Conservation (phyloP, 1,140 invertebrate species). For the Drosophila suzukii region DNA sequence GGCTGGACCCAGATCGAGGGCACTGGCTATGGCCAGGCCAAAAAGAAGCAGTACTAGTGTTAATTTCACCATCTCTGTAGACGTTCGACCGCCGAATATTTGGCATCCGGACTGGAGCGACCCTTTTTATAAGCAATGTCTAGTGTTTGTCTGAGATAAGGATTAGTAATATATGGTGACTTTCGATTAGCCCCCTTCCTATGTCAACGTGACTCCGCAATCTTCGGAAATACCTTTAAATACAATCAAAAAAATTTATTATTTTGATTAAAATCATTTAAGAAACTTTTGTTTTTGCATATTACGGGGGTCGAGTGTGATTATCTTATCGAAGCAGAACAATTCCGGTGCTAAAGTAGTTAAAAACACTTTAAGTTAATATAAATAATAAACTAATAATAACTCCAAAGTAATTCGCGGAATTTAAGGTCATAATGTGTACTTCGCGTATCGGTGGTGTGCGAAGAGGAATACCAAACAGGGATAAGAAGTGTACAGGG, state of each 20-base stretch:
- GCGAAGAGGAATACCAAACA: neutral
- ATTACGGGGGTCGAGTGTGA: conserved; percentile 6
- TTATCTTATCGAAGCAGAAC: conserved; percentile 16
- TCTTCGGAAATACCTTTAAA: neutral
- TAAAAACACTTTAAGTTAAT: neutral
- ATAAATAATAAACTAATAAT: neutral
- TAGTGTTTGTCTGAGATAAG: conserved; percentile 28
- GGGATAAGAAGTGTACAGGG: neutral
- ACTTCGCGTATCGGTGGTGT: neutral
- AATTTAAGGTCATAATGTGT: neutral
- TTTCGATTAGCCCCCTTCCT: conserved; percentile 19
- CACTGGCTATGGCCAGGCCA: conserved; percentile 20
- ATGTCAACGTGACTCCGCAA: conserved; percentile 15
- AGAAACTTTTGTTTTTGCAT: conserved; percentile 19
- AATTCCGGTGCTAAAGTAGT: neutral
- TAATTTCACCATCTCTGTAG: conserved; percentile 24
- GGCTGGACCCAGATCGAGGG: neutral
- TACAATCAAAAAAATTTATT: conserved; percentile 10
- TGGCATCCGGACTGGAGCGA: conserved; percentile 6
- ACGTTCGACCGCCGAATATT: conserved; percentile 11
- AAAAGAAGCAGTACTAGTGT: conserved; percentile 13
- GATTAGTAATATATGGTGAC: conserved; percentile 35
- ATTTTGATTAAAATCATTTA: conserved; percentile 21
- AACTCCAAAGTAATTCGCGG: neutral
- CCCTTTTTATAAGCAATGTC: conserved; percentile 44